These are phyloP conservation scores for Alexandromys fortis DNA, from an alignment of 2,113 vertebrate species.

Conservation along the genomic window DNA sequence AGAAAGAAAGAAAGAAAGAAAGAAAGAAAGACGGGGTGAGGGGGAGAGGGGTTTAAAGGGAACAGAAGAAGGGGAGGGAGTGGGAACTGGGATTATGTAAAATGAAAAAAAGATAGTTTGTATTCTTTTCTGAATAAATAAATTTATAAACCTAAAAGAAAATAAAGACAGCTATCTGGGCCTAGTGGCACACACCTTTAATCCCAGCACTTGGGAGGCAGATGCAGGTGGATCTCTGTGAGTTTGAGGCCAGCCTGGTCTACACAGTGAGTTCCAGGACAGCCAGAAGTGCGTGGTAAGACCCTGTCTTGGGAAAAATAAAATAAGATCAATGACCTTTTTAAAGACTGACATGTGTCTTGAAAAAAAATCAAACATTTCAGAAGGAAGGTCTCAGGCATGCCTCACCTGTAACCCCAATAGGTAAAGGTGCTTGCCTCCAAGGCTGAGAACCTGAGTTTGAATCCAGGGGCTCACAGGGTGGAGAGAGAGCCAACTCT, in stretches of 20 bases:
- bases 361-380: background rate
- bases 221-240: background rate
- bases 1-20: background rate
- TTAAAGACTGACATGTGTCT: background rate
- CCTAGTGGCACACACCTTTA: background rate
- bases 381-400: background rate
- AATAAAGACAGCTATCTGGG: no score
- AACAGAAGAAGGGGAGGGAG: no score
- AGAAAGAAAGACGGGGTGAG: background rate
- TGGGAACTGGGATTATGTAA: no score
- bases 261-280: background rate
- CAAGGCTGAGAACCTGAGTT: background rate
- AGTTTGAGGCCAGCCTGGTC: background rate
- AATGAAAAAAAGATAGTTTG: no score
- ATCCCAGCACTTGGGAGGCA: background rate
- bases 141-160: no score
- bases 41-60: no score
- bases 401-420: background rate
- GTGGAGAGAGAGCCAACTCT: background rate
- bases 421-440: no score
- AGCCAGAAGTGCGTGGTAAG: background rate
- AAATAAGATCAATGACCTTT: background rate
- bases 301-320: background rate
- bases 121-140: no score
- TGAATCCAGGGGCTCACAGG: background rate